phyloP scores from a whole-genome alignment of 2,797 vertebrate genomes.

The Premnoplex brunnescens region DNA sequence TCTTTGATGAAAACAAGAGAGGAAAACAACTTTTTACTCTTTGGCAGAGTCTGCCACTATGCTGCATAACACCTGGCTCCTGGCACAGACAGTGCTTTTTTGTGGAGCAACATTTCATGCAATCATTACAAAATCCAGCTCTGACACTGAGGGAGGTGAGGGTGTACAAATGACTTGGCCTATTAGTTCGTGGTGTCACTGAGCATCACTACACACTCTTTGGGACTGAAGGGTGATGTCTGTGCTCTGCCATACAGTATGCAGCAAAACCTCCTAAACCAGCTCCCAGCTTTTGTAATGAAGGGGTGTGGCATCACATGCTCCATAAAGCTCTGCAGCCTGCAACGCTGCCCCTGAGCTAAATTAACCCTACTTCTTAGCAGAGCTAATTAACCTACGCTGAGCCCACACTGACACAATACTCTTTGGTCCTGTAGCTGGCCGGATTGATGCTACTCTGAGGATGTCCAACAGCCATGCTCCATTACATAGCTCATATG shows the following conservation, averaged over 20 bases:
- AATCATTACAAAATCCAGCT: neutral
- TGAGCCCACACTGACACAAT: neutral
- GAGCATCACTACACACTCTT: neutral
- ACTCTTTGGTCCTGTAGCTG: neutral
- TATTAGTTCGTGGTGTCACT: neutral
- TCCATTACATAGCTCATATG: neutral
- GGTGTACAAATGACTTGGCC: neutral
- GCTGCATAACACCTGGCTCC: neutral
- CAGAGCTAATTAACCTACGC: neutral
- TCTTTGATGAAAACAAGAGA: neutral
- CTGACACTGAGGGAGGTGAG: neutral
- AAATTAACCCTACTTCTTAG: neutral
- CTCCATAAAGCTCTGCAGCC: neutral
- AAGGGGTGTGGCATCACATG: neutral
- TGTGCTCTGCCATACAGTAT: accelerated
- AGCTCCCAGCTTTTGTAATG: neutral
- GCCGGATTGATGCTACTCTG: neutral
- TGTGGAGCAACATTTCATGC: neutral
- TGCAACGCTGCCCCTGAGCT: neutral
- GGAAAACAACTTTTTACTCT: neutral
- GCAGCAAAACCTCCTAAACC: neutral
- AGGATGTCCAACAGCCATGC: neutral
- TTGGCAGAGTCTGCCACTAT: neutral
- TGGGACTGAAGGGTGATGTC: neutral
- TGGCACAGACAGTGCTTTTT: neutral